Percentiles rank a stretch among this genome's conserved stretches.
phyloP scores from a whole-genome alignment of 2,113 vertebrate species.

The Cochlearius cochlearius region DNA sequence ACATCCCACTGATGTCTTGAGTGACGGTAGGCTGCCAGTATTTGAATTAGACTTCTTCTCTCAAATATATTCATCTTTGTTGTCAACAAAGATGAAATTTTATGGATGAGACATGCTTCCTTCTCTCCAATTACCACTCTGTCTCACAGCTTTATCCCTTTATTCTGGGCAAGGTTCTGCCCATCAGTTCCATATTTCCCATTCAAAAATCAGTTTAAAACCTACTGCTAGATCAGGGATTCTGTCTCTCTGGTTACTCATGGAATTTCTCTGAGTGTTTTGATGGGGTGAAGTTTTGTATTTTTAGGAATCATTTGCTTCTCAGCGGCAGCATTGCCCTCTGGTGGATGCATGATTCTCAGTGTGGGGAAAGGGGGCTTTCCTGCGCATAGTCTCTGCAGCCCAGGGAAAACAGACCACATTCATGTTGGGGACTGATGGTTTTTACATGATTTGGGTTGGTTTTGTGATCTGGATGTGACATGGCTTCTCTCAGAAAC shows the following conservation, averaged over 20 bases:
- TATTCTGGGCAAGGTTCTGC: not conserved
- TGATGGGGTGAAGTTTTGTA: not conserved
- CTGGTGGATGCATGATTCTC: not conserved
- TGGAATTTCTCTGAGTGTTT: not conserved
- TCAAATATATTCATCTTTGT: not conserved
- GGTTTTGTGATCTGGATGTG: not conserved
- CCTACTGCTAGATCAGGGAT: not conserved
- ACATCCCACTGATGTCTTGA: not conserved
- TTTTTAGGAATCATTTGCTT: not conserved
- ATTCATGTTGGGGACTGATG: not conserved
- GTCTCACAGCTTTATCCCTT: not conserved
- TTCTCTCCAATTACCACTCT: not conserved
- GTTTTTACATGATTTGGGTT: not conserved
- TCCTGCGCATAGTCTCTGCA: fast-evolving
- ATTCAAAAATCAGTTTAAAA: not conserved
- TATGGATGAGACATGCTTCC: not conserved
- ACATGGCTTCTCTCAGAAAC: not conserved
- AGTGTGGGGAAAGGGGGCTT: not conserved
- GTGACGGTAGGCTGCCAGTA: not conserved
- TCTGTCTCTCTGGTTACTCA: not conserved
- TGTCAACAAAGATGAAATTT: not conserved
- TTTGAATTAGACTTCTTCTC: not conserved
- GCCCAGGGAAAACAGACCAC: not conserved
- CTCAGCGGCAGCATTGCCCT: not conserved
- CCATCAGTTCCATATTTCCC: not conserved